A percentile compares a stretch with the other conserved stretches of the same genome.
Evolutionary conservation across 2,113 vertebrate species (phyloP).

Genomic region (Oreochromis tanganicae): DNA sequence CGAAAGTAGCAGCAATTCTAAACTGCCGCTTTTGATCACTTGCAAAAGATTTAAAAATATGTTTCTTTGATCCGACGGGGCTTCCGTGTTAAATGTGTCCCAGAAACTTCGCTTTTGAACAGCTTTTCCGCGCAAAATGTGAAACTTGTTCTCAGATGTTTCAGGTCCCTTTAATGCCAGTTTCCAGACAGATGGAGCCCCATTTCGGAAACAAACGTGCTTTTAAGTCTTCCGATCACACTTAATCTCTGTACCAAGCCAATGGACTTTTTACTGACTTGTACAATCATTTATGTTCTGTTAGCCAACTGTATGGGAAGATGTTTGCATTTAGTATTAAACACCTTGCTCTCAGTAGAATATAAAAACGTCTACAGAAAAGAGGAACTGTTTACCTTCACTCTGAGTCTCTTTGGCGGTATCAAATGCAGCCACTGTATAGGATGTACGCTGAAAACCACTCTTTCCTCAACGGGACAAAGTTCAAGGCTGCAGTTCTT

Average conservation of each 20-base stretch:
- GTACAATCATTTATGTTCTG: background rate
- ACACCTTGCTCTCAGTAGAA: background rate
- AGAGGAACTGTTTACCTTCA: background rate
- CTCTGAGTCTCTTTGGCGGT: background rate
- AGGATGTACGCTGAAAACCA: background rate
- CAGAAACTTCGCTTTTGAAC: background rate
- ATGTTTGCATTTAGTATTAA: background rate
- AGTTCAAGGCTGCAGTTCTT: background rate
- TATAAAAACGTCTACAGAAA: background rate
- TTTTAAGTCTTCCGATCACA: background rate
- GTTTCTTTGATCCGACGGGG: background rate
- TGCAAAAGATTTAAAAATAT: background rate
- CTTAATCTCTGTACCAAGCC: background rate
- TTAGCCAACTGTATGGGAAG: background rate
- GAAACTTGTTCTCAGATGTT: slow-evolving; percentile 17
- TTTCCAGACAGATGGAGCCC: slow-evolving; percentile 15
- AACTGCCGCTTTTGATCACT: background rate
- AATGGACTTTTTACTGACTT: background rate
- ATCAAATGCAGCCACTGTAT: background rate
- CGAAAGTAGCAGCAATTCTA: background rate
- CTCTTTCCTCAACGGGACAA: background rate
- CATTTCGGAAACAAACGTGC: background rate
- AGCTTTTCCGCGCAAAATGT: background rate
- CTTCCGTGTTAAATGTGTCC: background rate
- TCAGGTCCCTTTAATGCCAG: slow-evolving; percentile 11